phyloP scores from a whole-genome alignment of 2,797 vertebrate genomes.

The Cossypha polioptera region DNA sequence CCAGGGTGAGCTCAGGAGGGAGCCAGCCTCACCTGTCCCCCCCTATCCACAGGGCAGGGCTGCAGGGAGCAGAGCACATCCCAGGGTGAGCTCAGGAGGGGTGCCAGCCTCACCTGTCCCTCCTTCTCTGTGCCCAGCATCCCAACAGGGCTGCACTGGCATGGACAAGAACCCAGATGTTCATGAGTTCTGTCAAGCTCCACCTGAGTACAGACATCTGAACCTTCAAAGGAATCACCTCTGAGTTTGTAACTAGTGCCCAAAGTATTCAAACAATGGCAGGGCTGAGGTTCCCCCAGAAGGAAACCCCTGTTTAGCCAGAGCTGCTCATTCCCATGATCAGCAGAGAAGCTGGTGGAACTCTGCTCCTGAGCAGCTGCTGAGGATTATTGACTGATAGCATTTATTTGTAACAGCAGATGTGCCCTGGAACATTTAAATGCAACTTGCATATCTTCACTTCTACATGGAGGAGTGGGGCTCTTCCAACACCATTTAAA shows the following conservation, averaged over 20 bases:
- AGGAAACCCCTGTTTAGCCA: background rate
- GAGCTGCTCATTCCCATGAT: background rate
- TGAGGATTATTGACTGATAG: background rate
- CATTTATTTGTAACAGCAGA: background rate
- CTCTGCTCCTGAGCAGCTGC: background rate
- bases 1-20: too few relatives aligned
- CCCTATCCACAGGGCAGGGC: background rate
- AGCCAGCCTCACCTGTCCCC: background rate
- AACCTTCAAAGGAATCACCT: background rate
- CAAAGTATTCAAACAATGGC: background rate
- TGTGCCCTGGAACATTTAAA: background rate
- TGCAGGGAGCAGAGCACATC: too few relatives aligned
- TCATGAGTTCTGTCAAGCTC: background rate
- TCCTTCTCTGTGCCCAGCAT: background rate
- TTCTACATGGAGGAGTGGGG: background rate
- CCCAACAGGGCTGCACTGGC: background rate
- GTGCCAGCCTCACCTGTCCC: background rate
- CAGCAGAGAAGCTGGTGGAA: background rate
- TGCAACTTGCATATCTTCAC: background rate
- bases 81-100: too few relatives aligned
- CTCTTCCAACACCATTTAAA: background rate
- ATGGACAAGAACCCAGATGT: accelerated
- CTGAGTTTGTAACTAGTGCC: background rate
- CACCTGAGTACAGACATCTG: accelerated
- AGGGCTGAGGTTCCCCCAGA: background rate